A percentile compares a stretch with the other conserved stretches of the same genome.
Evolutionary conservation across 2,888 invertebrate genomes (phyloP).

Genomic region (Lypha dubia): DNA sequence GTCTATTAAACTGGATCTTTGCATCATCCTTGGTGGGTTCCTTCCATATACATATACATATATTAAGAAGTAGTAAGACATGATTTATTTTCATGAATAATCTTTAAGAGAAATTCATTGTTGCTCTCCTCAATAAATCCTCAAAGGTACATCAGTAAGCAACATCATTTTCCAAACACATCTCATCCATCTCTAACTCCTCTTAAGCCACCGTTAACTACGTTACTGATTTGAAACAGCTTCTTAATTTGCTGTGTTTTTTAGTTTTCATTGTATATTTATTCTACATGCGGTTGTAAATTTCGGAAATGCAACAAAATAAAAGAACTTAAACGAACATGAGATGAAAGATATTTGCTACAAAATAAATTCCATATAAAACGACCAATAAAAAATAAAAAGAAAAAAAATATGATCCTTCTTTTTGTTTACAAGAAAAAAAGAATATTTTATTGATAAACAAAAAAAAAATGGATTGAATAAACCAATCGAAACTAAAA

Average conservation of each 20-base stretch:
- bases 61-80: no score
- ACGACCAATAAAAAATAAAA: slow-evolving; percentile 40
- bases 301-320: slow-evolving; percentile 64
- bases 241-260: slow-evolving; percentile 9
- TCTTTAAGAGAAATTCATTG: no score
- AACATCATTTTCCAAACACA: no score
- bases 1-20: no score
- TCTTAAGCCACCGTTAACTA: neutral
- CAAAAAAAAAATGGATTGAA: neutral
- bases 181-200: neutral
- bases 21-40: no score
- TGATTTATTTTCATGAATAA: no score
- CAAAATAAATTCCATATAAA: slow-evolving; percentile 67
- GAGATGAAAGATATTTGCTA: slow-evolving; percentile 59
- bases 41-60: no score
- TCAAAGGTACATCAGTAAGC: no score
- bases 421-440: slow-evolving; percentile 42
- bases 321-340: slow-evolving; percentile 30
- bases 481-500: neutral
- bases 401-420: slow-evolving; percentile 41
- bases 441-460: slow-evolving; percentile 23
- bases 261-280: slow-evolving; percentile 51
- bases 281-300: slow-evolving; percentile 66
- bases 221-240: slow-evolving; percentile 12
- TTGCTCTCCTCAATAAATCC: no score